These are phyloP conservation scores for Cerastis leucographa DNA, from an alignment of 2,888 invertebrate species.

Conservation along the genomic window DNA sequence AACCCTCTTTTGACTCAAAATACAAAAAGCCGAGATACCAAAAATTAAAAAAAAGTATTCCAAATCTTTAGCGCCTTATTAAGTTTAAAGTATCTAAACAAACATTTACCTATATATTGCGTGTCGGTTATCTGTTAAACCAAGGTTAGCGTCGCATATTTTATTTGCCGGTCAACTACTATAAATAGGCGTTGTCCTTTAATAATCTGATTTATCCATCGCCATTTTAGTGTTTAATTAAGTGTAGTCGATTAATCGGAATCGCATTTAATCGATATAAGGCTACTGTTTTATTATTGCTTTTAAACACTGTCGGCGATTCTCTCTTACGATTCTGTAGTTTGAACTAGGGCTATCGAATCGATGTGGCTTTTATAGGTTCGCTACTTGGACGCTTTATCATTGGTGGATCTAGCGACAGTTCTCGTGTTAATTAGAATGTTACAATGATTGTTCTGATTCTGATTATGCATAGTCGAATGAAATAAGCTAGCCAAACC, in stretches of 20 bases:
- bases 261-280: constrained; percentile 23
- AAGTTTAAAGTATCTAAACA: constrained; percentile 39
- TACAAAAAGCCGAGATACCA: background rate
- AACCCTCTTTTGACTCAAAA: constrained; percentile 1
- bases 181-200: constrained; percentile 61
- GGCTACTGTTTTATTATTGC: constrained; percentile 37
- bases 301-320: constrained; percentile 11
- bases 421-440: background rate
- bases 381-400: background rate
- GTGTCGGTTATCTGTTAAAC: constrained; percentile 53
- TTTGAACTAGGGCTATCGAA: background rate
- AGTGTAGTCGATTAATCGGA: constrained; percentile 57
- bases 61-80: constrained; percentile 9
- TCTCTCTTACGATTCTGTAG: background rate
- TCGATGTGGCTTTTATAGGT: constrained; percentile 2
- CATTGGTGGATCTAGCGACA: background rate
- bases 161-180: constrained; percentile 35
- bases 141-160: constrained; percentile 54
- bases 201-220: constrained; percentile 56
- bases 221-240: constrained; percentile 60
- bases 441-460: background rate
- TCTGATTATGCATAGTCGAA: background rate
- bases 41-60: constrained; percentile 2
- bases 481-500: background rate
- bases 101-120: constrained; percentile 44